phyloP scores from a whole-genome alignment of 2,888 invertebrate species.

The Tyria jacobaeae region DNA sequence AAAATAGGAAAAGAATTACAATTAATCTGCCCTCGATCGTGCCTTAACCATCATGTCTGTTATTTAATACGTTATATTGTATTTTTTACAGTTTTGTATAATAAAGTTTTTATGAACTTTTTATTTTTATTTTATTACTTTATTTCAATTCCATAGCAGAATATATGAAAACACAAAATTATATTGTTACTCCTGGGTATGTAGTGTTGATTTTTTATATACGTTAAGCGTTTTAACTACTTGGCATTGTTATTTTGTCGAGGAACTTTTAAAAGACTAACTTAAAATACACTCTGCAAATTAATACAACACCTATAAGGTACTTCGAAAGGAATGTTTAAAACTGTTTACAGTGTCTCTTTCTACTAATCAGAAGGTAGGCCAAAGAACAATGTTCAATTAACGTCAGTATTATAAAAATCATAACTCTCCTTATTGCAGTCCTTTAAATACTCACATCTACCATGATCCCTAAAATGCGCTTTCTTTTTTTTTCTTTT shows the following conservation, averaged over 20 bases:
- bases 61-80: conserved; percentile 26
- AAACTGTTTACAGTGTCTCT: no score
- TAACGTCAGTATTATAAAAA: no score
- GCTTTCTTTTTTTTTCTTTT: no score
- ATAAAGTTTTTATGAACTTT: conserved; percentile 23
- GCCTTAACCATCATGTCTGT: conserved; percentile 22
- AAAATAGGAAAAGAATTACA: conserved; percentile 7
- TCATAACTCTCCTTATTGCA: no score
- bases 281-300: no score
- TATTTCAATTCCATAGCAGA: neutral
- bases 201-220: neutral
- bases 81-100: conserved; percentile 31
- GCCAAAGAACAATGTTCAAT: no score
- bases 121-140: conserved; percentile 13
- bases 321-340: no score
- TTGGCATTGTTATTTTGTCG: neutral
- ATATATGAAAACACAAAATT: neutral
- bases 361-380: no score
- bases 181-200: neutral
- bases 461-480: no score
- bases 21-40: conserved; percentile 21
- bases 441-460: no score
- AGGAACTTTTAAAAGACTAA: no score
- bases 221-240: neutral
- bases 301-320: no score